Evolutionary conservation across 2,113 vertebrate species (phyloP).

Genomic region (Plectropomus leopardus): DNA sequence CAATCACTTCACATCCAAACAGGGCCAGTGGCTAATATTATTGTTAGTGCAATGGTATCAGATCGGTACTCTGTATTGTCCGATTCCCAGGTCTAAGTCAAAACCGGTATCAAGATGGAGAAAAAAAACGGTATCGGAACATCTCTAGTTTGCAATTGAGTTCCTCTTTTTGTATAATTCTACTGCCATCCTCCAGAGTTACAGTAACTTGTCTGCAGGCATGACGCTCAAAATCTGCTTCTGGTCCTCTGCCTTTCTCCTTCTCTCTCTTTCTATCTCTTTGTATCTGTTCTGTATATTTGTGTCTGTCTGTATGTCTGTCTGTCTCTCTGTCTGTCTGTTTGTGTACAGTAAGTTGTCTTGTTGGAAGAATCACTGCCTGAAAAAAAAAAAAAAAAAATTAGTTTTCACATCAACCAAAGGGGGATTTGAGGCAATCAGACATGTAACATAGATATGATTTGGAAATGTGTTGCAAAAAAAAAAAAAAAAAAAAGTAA

Average conservation of each 20-base stretch:
- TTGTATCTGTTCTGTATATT: constrained; percentile 69
- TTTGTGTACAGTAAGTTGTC: constrained; percentile 71
- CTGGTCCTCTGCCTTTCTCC: constrained; percentile 71
- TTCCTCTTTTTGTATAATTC: constrained; percentile 78
- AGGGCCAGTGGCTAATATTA: too few relatives aligned
- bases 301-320: constrained; percentile 72
- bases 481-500: constrained; percentile 30
- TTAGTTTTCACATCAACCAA: constrained; percentile 65
- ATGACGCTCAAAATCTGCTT: constrained; percentile 75
- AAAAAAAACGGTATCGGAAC: too few relatives aligned
- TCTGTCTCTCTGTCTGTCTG: constrained; percentile 75
- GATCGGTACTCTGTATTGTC: too few relatives aligned
- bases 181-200: constrained; percentile 83
- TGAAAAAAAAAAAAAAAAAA: constrained; percentile 52
- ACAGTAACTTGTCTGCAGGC: constrained; percentile 72
- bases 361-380: constrained; percentile 81
- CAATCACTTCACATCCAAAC: too few relatives aligned
- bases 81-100: too few relatives aligned
- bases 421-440: constrained; percentile 65
- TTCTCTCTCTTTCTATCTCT: constrained; percentile 60
- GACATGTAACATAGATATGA: constrained; percentile 60
- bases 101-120: too few relatives aligned
- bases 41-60: too few relatives aligned
- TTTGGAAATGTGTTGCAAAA: constrained; percentile 67
- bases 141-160: constrained; percentile 54